Evolutionary conservation across 1,140 invertebrate genomes (phyloP), one percentile per base, ranked within the genome.

Genomic region (Dendroctonus valens): DNA sequence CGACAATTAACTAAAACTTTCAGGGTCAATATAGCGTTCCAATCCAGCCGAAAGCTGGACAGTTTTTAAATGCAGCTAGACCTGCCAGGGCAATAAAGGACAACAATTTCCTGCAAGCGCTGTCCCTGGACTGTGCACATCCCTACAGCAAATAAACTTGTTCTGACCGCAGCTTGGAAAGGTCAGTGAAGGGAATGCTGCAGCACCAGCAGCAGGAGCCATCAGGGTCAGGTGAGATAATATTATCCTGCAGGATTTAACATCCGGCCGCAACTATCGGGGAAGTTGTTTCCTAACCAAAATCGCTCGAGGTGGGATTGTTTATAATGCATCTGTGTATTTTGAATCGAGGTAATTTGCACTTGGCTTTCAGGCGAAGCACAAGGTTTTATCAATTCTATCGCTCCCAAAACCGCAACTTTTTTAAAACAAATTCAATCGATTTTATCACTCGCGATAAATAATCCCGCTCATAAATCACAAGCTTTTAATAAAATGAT

Each of bases 191-290:
- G 53, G 53, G 53, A 39, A 55, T 55, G 39, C 26, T 55, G 53
- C 53, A n/a, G 39, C 39, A n/a, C 37, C 38, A 14, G 26, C 26
- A 26, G 50, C 50, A n/a, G 50, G 26, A 52, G 50, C 50, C 26
- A 55, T n/a, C 53, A 41, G 53, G 53, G 53, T 8, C 39, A 55
- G 53, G 53, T 55, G 53, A 55, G 53, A 55, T 55, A 55, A 55
- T 55, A 55, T 55, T 55, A 15, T 55, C 53, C 53, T 38, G 53
- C 53, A 55, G 53, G 53, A 55, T 55, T 55, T 55, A 55, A 41
- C 38, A 39, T 55, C 38, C n/a, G 26, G 41, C 53, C 53, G 53
- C 53, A 55, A 55, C 53, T 8, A 26, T 40, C 26, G 26, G 53
- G 53, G 37, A 55, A 55, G 26, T 55, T n/a, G n/a, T 52, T 52